Conservation (phyloP, 2,888 invertebrate species). For the Epinotia bilunana region DNA sequence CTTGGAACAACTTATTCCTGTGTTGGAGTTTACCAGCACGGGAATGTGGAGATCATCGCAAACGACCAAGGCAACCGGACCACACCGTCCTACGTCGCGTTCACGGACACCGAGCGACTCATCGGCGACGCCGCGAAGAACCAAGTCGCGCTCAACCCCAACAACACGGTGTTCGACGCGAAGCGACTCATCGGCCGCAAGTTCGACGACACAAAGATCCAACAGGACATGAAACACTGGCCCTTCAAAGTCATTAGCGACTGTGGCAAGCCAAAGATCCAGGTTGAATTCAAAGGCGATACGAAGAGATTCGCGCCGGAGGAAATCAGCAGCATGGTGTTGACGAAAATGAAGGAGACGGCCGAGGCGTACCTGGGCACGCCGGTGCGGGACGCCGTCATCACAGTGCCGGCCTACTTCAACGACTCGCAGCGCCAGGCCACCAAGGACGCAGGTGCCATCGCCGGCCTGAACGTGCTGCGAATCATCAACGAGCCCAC, state of each 20-base stretch:
- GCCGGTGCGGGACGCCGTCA: slow-evolving; percentile 86
- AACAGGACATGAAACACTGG: slow-evolving; percentile 90
- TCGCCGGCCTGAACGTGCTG: slow-evolving; percentile 80
- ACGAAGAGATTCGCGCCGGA: slow-evolving; percentile 85
- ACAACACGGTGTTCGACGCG: slow-evolving; percentile 88
- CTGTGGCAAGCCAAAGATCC: slow-evolving; percentile 85
- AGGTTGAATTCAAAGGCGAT: slow-evolving; percentile 85
- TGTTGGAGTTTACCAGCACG: slow-evolving; percentile 89
- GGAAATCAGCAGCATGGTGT: slow-evolving; percentile 86
- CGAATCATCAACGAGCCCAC: slow-evolving; percentile 87
- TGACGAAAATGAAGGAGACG: slow-evolving; percentile 48
- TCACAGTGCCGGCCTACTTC: slow-evolving; percentile 89
- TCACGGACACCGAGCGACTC: slow-evolving; percentile 83
- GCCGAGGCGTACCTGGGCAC: slow-evolving; percentile 77
- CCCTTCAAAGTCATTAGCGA: slow-evolving; percentile 88
- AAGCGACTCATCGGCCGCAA: slow-evolving; percentile 91
- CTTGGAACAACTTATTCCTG: slow-evolving; percentile 85
- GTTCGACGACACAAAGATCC: slow-evolving; percentile 87
- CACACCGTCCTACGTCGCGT: slow-evolving; percentile 91
- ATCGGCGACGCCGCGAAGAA: slow-evolving; percentile 86
- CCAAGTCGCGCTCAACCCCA: slow-evolving; percentile 88
- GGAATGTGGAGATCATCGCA: slow-evolving; percentile 89
- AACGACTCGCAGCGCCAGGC: slow-evolving; percentile 66
- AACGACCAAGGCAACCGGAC: slow-evolving; percentile 92
- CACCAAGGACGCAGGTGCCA: slow-evolving; percentile 89